A percentile compares a stretch with the other conserved stretches of the same genome.
Evolutionary conservation across 2,797 vertebrate species (phyloP).

Genomic region (Eulemur albifrons): DNA sequence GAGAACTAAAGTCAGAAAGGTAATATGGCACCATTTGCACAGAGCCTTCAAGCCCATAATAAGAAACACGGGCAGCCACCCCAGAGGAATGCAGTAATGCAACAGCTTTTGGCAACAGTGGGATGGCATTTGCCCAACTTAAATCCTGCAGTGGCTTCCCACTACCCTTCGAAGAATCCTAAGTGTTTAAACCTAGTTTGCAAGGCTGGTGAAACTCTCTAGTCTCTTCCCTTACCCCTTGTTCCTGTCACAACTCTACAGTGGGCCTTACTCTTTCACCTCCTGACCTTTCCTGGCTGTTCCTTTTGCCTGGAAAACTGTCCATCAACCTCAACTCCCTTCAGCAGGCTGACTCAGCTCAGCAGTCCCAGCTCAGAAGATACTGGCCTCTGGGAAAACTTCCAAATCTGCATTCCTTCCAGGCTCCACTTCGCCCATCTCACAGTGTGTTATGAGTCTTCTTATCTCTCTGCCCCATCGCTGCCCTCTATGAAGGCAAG

Average conservation of each 20-base stretch:
- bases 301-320: background rate
- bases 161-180: background rate
- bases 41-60: background rate
- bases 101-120: background rate
- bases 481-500: background rate
- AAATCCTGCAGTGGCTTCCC: background rate
- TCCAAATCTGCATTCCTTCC: background rate
- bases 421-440: background rate
- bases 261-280: background rate
- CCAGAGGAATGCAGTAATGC: background rate
- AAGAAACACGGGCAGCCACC: background rate
- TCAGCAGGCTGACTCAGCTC: background rate
- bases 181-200: background rate
- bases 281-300: background rate
- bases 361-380: background rate
- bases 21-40: background rate
- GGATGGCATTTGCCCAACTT: background rate
- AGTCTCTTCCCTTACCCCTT: background rate
- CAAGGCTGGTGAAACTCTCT: background rate
- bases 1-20: background rate
- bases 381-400: background rate
- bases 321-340: background rate
- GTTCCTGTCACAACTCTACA: background rate
- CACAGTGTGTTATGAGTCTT: background rate
- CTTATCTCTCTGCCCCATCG: background rate